These are phyloP conservation scores for Coendou prehensilis DNA, from an alignment of 2,797 vertebrate genomes.

Conservation along the genomic window DNA sequence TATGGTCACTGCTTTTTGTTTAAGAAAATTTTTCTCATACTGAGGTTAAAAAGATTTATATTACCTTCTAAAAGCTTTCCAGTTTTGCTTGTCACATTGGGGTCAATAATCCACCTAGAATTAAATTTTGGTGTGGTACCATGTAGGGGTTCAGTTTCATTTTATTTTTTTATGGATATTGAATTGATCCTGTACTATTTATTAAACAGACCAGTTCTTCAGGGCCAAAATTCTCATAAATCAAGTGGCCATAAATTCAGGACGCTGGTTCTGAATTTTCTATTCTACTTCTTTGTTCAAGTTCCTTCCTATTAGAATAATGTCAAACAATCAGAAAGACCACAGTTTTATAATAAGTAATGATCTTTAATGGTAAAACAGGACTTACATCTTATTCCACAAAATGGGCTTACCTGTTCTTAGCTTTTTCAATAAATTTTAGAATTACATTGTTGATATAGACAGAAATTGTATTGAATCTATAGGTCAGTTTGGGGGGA, in stretches of 20 bases:
- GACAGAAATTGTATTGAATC: background rate
- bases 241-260: constrained; percentile 3
- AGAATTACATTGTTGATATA: background rate
- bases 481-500: background rate
- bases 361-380: constrained; percentile 25
- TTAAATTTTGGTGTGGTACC: constrained; percentile 69
- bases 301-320: background rate
- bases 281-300: background rate
- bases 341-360: background rate
- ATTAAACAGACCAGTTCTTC: constrained; percentile 12
- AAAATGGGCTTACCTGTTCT: background rate
- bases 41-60: constrained; percentile 13
- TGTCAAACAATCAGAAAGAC: background rate
- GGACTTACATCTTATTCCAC: background rate
- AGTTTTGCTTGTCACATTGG: constrained; percentile 20
- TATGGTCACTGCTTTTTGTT: background rate
- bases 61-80: constrained; percentile 67
- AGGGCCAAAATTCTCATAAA: background rate
- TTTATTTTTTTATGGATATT: constrained; percentile 57
- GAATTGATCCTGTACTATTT: constrained; percentile 59
- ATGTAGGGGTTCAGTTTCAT: constrained; percentile 14
- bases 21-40: constrained; percentile 31
- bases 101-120: constrained; percentile 41
- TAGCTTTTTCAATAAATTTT: background rate
- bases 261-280: background rate